Base-by-base conservation (phyloP, 2,113 vertebrate genomes). In the Xyrauchen texanus region DNA sequence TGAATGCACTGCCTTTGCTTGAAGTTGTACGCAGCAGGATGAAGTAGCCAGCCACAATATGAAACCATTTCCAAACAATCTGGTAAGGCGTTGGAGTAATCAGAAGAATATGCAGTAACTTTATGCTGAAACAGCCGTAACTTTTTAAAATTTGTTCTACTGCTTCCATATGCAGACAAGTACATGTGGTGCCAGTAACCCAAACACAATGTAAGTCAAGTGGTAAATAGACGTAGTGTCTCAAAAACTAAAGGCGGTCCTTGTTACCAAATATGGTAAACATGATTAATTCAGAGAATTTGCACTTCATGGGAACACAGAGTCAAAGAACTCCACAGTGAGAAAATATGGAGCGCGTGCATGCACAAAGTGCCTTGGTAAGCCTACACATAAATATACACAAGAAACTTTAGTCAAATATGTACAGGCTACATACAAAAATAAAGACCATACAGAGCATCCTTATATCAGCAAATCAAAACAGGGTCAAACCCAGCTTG, bases 271-370 rank as follows among this genome's bases (percentile, higher is more conserved):
- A 72, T 47, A 46, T 47, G 68, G 51, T 62, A 78, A 58, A 55
- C 45, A 15, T n/a, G 46, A 55, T 1, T 70, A 5, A 52, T 68
- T 83, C 49, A 68, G 15, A 84, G 85, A 89, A 91, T 84, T 81
- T 91, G 93, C 93, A 94, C 93, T 94, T 94, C 86, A 87, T 90
- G 91, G 91, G 88, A 93, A 90, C 92, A 34, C 90, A 34, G 88
- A 67, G 68, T 81, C 12, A 88, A 86, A 82, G 82, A 90, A 89
- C 89, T 83, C 49, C 65, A 82, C 78, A 85, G 55, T 86, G 55
- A 46, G 7, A 55, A 68, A 12, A 57, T 21, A 72, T 45, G 21
- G 21, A 34, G 21, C 21, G 70, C 46, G n/a, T n/a, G 68, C 65
- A 68, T 53, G 12, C 64, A 78, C 65, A 57, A 49, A 55, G 21